Base-by-base conservation (phyloP, 2,888 invertebrate species). In the Eledona agricola region DNA sequence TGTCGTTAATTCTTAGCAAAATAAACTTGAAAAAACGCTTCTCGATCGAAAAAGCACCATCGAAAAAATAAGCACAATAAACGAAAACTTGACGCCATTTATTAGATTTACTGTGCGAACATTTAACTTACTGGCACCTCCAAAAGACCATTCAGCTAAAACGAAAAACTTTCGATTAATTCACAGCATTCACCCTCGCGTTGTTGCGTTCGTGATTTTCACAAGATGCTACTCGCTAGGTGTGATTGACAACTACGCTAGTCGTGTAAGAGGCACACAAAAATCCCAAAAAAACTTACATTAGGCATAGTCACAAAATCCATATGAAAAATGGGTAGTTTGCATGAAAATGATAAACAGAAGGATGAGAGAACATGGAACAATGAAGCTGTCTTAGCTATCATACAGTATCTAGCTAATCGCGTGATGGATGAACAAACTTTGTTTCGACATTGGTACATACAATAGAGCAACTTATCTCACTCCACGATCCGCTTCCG, bases 81-180 rank as follows among this genome's bases (percentile, higher is more conserved):
- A 28, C 16, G 11, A 29, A 29, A 31, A n/a, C n/a, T n/a, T 29
- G 42, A 42, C 43, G 23, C 16, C 43, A 43, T 32, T 31, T 43
- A 43, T 28, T 28, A 28, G 34, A 17, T 37, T 25, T 43, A 19
- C 29, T 45, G 13, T 19, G 25, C 43, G 42, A 49, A 55, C 55
- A 55, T 50, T 45, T 50, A 67, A 83, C 83, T 83, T 82, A 83
- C 83, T 82, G 76, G 80, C 79, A 78, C 82, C 82, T 83, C 77
- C 78, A 74, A 74, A 73, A 72, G 74, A 72, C 69, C 72, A 72
- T 65, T 75, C 74, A 71, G 73, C 77, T 77, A 71, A 55, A 71
- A 70, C 10, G 63, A 65, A 63, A 62, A 65, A 51, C 42, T 4
- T 26, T 35, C 29, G 45, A 49, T 34, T 43, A 35, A n/a, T 31